Evolutionary conservation across 2,888 invertebrate species (phyloP).

Genomic region (Metopia argyrocephala): DNA sequence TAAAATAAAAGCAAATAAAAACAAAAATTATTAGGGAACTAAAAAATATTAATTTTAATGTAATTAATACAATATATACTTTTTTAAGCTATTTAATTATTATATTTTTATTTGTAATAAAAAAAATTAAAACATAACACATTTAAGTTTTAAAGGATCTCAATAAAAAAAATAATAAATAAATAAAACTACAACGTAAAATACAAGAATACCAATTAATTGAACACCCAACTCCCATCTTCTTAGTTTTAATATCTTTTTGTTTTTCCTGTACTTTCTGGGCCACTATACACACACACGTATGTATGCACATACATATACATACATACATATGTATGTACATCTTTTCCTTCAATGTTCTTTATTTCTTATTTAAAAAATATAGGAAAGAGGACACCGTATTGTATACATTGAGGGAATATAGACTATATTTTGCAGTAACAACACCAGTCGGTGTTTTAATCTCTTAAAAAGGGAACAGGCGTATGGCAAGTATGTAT

Average conservation of each 20-base stretch:
- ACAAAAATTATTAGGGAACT: background rate
- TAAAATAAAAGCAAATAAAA: slow-evolving; percentile 73
- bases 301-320: background rate
- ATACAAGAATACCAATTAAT: slow-evolving; percentile 59
- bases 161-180: background rate
- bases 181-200: slow-evolving; percentile 23
- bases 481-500: slow-evolving; percentile 36
- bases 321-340: too few relatives aligned
- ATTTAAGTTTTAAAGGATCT: slow-evolving; percentile 39
- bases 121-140: slow-evolving; percentile 25
- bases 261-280: slow-evolving; percentile 18
- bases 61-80: background rate
- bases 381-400: background rate
- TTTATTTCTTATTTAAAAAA: too few relatives aligned
- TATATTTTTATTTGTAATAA: slow-evolving; percentile 40
- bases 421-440: slow-evolving; percentile 5
- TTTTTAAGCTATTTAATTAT: background rate
- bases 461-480: slow-evolving; percentile 58
- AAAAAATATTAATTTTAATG: background rate
- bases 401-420: background rate
- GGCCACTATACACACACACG: slow-evolving; percentile 29
- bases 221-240: slow-evolving; percentile 48
- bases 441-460: slow-evolving; percentile 35
- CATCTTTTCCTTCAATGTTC: too few relatives aligned
- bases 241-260: slow-evolving; percentile 51